Evolutionary conservation across 2,113 vertebrate genomes (phyloP), one percentile per base, ranked within the genome.

Genomic region (Uria aalge): DNA sequence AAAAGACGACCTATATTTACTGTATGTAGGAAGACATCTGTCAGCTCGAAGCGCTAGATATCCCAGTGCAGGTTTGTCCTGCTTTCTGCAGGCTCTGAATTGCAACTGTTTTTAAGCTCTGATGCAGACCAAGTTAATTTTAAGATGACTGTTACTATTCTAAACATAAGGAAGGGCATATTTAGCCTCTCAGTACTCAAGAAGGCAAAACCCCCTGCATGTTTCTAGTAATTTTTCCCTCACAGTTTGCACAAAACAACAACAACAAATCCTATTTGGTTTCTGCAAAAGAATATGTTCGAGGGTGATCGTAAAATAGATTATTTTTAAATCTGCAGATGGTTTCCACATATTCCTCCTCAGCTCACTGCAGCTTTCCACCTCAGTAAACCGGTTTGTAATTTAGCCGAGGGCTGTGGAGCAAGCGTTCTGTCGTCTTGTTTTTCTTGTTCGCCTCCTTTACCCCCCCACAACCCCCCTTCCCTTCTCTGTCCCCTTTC

Each of bases 321-420:
- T 97, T 96, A 96, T 97, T 97, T 97, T 97, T 96, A 96, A 97
- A 96, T 96, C 96, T 92, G 94, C 97, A 96, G 88, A 96, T 97
- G 94, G 97, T 95, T 96, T 96, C 94, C 85, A 60, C 84, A 66
- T 92, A 92, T 91, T 96, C 92, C 84, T 96, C 83, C 96, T 92
- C 95, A 88, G 91, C 78, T 93, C 95, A 81, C 95, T 96, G 87
- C 94, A 92, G 94, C 96, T 96, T 96, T 97, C 96, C 90, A 87
- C 86, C 85, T 96, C 97, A 97, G 85, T 97, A 97, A 97, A 95
- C 88, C 19, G 91, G 82, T 75, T 97, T 96, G 60, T 91, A 79
- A 90, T 93, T 94, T 94, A 94, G 94, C 90, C 91, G 52, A 95
- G 91, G 96, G 96, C 95, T 95, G 83, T 88, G 81, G 97, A 95